Conservation (phyloP, 2,888 invertebrate genomes). For the Pteria penguin region DNA sequence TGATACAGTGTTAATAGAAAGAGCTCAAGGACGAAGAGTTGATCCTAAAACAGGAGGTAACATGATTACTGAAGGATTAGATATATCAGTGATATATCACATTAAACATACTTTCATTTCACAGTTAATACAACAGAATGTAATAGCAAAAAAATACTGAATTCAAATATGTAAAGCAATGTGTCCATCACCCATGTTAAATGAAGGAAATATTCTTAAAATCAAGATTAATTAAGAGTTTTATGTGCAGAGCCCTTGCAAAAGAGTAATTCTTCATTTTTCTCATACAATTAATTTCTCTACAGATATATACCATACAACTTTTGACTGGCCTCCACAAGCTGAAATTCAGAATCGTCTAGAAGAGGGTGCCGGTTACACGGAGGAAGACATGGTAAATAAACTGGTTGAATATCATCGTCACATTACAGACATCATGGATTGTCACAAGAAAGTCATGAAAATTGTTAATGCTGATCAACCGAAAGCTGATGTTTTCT, state of each 20-base stretch:
- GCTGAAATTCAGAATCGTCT: constrained; percentile 72
- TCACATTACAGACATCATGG: constrained; percentile 72
- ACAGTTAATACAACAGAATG: no score
- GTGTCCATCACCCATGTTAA: no score
- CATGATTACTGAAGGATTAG: no score
- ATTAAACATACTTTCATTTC: no score
- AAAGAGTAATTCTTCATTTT: no score
- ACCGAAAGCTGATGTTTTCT: constrained; percentile 79
- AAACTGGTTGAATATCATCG: constrained; percentile 75
- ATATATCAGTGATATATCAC: no score
- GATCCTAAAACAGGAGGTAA: constrained; percentile 79
- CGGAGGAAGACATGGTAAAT: constrained; percentile 75
- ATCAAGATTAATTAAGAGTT: no score
- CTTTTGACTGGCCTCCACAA: constrained; percentile 78
- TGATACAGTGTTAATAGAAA: constrained; percentile 79
- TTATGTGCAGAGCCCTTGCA: no score
- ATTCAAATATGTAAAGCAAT: no score
- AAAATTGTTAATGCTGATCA: constrained; percentile 80
- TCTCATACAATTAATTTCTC: no score
- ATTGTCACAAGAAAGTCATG: constrained; percentile 67
- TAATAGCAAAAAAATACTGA: no score
- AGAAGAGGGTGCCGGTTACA: constrained; percentile 70
- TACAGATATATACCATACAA: constrained; percentile 80
- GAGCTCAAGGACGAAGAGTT: constrained; percentile 78
- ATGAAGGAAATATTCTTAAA: no score